A percentile compares a stretch with the other conserved stretches of the same genome.
phyloP scores from a whole-genome alignment of 2,113 vertebrate species.

The Nerophis lumbriciformis region DNA sequence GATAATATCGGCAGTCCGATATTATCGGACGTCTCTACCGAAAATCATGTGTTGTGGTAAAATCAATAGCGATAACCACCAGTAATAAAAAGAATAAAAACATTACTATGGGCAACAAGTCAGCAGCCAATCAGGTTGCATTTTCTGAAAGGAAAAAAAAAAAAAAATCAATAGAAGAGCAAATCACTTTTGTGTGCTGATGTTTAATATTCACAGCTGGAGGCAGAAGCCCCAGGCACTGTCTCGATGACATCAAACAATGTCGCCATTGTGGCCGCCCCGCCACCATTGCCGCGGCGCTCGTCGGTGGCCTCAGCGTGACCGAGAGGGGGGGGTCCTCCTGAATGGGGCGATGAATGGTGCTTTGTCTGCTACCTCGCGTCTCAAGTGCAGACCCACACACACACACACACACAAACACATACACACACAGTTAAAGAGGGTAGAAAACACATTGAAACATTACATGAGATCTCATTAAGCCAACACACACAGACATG shows the following conservation, averaged over 20 bases:
- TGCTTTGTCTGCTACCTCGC: slow-evolving; percentile 56
- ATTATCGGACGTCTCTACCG: no score
- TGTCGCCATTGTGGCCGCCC: slow-evolving; percentile 45
- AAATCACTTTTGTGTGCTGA: slow-evolving; percentile 7
- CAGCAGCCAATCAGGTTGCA: no score
- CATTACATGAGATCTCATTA: no score
- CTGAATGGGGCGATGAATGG: slow-evolving; percentile 25
- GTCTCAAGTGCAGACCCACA: slow-evolving; percentile 50
- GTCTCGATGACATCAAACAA: slow-evolving; percentile 43
- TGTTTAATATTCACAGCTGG: slow-evolving; percentile 9
- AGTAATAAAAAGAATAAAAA: no score
- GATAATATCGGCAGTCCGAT: no score
- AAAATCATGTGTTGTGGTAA: no score
- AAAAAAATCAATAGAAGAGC: no score
- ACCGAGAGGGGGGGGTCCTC: slow-evolving; percentile 28
- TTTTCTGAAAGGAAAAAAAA: no score
- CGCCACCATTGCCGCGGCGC: slow-evolving; percentile 23
- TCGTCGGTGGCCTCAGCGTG: slow-evolving; percentile 53
- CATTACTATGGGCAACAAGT: no score
- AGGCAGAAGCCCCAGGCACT: slow-evolving; percentile 14
- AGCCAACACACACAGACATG: neutral
- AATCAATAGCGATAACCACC: no score
- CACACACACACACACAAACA: neutral
- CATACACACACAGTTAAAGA: neutral
- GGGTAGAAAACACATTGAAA: no score